These are phyloP conservation scores for Phocoena sinus DNA, from an alignment of 2,113 vertebrate species.

Conservation along the genomic window DNA sequence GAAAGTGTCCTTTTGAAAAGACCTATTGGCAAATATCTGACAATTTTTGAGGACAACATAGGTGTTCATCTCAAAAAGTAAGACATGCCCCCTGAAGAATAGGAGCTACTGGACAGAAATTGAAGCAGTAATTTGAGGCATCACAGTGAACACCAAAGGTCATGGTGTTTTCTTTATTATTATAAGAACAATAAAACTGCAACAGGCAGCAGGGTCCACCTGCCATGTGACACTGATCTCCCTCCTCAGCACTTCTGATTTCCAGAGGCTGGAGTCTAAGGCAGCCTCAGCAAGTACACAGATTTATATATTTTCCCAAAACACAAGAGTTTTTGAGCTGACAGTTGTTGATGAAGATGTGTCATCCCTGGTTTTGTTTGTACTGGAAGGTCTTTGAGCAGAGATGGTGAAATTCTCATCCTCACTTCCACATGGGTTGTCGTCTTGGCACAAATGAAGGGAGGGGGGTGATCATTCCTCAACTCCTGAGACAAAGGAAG, in stretches of 20 bases:
- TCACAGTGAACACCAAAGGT: slow-evolving; percentile 12
- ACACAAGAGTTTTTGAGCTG: slow-evolving; percentile 50
- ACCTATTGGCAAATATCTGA: neutral
- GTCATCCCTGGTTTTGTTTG: slow-evolving; percentile 64
- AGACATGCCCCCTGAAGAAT: neutral
- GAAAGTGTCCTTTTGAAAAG: neutral
- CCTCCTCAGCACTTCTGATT: slow-evolving; percentile 63
- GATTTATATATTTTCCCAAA: slow-evolving; percentile 34
- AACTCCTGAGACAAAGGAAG: slow-evolving; percentile 36
- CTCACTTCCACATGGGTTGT: slow-evolving; percentile 62
- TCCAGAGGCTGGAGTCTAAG: slow-evolving; percentile 53
- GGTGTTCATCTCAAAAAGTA: neutral
- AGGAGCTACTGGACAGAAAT: neutral
- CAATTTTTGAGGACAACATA: neutral
- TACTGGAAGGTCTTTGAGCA: neutral
- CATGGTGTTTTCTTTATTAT: slow-evolving; percentile 48
- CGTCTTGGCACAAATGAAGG: slow-evolving; percentile 33
- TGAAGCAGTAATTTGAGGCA: slow-evolving; percentile 39
- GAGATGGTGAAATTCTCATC: slow-evolving; percentile 37
- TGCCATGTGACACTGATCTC: neutral
- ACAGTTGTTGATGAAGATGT: slow-evolving; percentile 72
- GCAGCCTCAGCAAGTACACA: slow-evolving; percentile 30
- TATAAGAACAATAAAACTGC: slow-evolving; percentile 52
- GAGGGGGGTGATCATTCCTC: neutral
- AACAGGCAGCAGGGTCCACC: neutral